phyloP scores from a whole-genome alignment of 1,140 invertebrate genomes.

The Steinernema feltiae region DNA sequence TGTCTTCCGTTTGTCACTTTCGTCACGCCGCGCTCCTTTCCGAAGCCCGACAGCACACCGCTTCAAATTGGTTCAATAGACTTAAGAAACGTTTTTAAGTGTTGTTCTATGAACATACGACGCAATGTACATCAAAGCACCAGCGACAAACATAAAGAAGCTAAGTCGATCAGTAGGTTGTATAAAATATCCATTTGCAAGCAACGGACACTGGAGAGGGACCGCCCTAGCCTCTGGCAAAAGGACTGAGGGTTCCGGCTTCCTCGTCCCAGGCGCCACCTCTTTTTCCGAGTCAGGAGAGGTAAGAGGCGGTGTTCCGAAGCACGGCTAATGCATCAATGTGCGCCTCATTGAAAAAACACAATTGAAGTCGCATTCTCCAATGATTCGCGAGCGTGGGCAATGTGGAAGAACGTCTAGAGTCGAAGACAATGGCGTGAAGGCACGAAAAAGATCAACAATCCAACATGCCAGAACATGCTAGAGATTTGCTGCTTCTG shows the following conservation, averaged over 20 bases:
- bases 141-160: too few species aligned
- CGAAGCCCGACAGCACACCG: neutral
- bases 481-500: too few species aligned
- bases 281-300: neutral
- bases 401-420: too few species aligned
- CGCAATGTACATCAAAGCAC: neutral
- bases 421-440: too few species aligned
- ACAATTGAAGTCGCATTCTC: neutral
- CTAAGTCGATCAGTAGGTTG: too few species aligned
- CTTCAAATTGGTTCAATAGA: neutral
- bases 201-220: too few species aligned
- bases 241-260: neutral
- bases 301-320: neutral
- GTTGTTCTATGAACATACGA: neutral
- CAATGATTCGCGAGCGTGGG: neutral
- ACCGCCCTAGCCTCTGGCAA: too few species aligned
- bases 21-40: neutral
- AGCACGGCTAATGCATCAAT: neutral
- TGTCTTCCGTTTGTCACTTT: neutral
- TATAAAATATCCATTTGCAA: too few species aligned
- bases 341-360: constrained; percentile 2
- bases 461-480: too few species aligned
- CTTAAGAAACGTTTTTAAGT: neutral
- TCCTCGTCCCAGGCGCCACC: neutral
- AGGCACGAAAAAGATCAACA: too few species aligned